Base-by-base conservation (phyloP, 2,888 invertebrate species). In the Unio pictorum region DNA sequence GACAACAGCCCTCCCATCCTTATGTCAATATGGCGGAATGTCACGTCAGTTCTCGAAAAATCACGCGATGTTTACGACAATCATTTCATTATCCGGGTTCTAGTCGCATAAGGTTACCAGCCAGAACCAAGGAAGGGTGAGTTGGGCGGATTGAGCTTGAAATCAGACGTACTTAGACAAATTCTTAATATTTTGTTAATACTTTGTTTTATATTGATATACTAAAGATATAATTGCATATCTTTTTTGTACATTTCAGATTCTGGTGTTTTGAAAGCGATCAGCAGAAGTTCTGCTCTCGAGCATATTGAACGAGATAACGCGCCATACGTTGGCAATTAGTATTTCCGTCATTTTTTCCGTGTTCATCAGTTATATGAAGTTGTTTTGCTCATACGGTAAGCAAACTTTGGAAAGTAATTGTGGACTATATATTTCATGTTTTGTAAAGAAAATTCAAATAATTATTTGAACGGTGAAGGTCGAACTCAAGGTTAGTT, bases 361-460 rank as follows among this genome's bases (percentile, higher is more conserved):
- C 65, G 72, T 72, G 69, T 72, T 80, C 77, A 81, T 75, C 81
- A 81, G 81, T 82, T 86, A 84, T 86, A 87, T 87, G 87, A 86
- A 84, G 85, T 83, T 86, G 82, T 83, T 79, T 83, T 70, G 79
- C 80, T 74, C 73, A 76, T 78, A 85, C 84, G 84, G 87, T 87
- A 76, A 79, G 84, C 77, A 66, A 34, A 56, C 18, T 30, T 28
- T 57, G 17, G 57, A 65, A 59, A 58, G 3, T 15, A 57, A 26
- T 28, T 23, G 17, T 26, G 20, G 26, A 23, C 28, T n/a, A 4
- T 26, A 63, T n/a, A 8, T 23, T 17, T 8, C 34, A 54, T 54
- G 17, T 28, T 17, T 59, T 59, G 15, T 59, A 3, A 18, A 23
- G 15, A 59, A 59, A 11, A 15, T 59, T 59, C 17, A 18, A 15